Evolutionary conservation across 2,797 vertebrate species (phyloP), one percentile per base, ranked within the genome.

Genomic region (Champsocephalus esox): DNA sequence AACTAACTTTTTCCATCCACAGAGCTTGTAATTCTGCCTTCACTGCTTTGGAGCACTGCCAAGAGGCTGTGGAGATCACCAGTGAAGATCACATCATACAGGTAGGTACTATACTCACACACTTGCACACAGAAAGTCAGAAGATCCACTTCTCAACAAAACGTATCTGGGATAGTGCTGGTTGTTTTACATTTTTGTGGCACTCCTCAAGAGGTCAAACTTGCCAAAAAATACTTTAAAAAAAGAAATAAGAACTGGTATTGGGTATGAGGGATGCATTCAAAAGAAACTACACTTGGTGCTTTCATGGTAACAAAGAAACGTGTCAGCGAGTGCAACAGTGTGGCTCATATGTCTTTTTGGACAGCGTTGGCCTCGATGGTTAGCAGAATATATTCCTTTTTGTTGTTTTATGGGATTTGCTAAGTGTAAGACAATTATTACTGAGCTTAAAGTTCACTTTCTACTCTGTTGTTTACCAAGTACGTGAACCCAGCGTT

Each of bases 401-500:
- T 41, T 41, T 57, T 57, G 10, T 41, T 38, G 12, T 58, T 60
- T 19, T 4, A 34, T 46, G 16, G 16, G 7, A 34, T 24, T 16
- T 12, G 2, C 34, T 52, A 34, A 9, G 11, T 55, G n/a, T n/a
- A 19, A 50, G 21, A 54, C 5, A 48, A 17, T 3, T 52, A 65
- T 43, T 0, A 38, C 34, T 38, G 34, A 38, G 34, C 19, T 19
- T 17, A 1, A 9, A 50, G 17, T n/a, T 4, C 19, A 12, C 17
- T 57, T 28, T 55, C 32, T 58, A 50, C 8, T 38, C 48, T 57
- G 58, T 2, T 76, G 82, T 44, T 44, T 7, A 87, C 61, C 48
- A 92, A 99, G 98, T 99, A 99, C 46, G 96, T 99, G 86, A 99
- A 99, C 88, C 97, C 98, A 12, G 97, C 98, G 28, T 98, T 98